These are phyloP conservation scores for Cathartes aura DNA, from an alignment of 2,113 vertebrate genomes.

Conservation along the genomic window DNA sequence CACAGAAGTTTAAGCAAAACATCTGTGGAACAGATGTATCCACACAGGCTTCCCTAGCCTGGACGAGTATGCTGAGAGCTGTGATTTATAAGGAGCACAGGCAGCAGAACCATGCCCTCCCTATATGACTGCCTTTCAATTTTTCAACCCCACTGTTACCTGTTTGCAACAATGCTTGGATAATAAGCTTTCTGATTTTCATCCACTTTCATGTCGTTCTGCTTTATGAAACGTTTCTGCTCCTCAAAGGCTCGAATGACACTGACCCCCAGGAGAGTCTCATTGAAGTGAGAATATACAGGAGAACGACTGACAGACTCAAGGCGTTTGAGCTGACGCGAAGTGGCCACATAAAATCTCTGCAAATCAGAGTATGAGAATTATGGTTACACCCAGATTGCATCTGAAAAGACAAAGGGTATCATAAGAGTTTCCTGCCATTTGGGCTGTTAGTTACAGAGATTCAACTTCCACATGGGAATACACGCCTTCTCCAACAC, in stretches of 20 bases:
- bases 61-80: background rate
- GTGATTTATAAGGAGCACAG: background rate
- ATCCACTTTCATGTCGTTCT: constrained; percentile 90
- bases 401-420: background rate
- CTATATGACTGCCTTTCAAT: accelerated
- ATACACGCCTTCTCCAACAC: background rate
- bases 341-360: constrained; percentile 95
- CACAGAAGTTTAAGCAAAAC: background rate
- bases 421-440: background rate
- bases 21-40: background rate
- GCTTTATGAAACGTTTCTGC: constrained; percentile 87
- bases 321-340: constrained; percentile 92
- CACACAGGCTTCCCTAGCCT: background rate
- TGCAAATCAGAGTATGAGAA: constrained; percentile 28
- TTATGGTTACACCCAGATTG: background rate
- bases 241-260: constrained; percentile 93
- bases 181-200: constrained; percentile 96
- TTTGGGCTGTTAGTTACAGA: background rate
- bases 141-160: constrained; percentile 68
- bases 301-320: constrained; percentile 95
- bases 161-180: constrained; percentile 95
- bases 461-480: background rate
- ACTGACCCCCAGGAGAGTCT: constrained; percentile 91
- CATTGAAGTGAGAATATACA: constrained; percentile 93
- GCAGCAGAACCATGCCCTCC: background rate